Percentiles rank a stretch among this genome's conserved stretches.
Conservation (phyloP, 2,797 vertebrate species). For the Melanotaenia maccullochi region DNA sequence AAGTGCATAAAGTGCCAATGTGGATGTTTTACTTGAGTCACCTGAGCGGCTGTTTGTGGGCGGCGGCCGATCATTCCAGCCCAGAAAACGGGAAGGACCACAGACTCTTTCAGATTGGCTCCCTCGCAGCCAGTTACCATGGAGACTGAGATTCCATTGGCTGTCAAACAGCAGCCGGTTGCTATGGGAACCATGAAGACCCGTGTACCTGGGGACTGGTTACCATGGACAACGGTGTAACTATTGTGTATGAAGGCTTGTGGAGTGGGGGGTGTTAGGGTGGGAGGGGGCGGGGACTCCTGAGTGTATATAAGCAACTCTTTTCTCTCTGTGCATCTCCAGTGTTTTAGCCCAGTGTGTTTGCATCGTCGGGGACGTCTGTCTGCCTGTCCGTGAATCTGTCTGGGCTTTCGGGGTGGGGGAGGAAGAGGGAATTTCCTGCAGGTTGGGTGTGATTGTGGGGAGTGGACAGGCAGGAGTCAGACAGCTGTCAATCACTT, state of each 20-base stretch:
- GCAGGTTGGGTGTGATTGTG: neutral
- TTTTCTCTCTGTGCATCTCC: constrained; percentile 79
- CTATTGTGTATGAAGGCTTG: constrained; percentile 48
- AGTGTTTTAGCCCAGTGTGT: constrained; percentile 78
- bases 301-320: constrained; percentile 68
- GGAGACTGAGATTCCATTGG: constrained; percentile 65
- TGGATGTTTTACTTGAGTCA: constrained; percentile 73
- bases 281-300: constrained; percentile 11
- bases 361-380: constrained; percentile 72
- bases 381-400: constrained; percentile 75
- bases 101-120: constrained; percentile 60
- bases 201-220: constrained; percentile 41
- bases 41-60: constrained; percentile 35
- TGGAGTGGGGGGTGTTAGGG: constrained; percentile 1
- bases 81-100: constrained; percentile 50
- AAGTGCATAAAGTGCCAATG: constrained; percentile 85
- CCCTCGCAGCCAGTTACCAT: constrained; percentile 52
- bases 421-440: neutral
- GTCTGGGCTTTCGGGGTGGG: constrained; percentile 48
- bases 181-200: constrained; percentile 58
- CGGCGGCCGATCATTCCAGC: constrained; percentile 57
- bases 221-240: constrained; percentile 50
- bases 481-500: constrained; percentile 43
- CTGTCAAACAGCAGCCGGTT: constrained; percentile 60
- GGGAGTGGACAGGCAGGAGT: constrained; percentile 16